A percentile compares a stretch with the other conserved stretches of the same genome.
Evolutionary conservation across 2,888 invertebrate species (phyloP).

Genomic region (Pteria penguin): DNA sequence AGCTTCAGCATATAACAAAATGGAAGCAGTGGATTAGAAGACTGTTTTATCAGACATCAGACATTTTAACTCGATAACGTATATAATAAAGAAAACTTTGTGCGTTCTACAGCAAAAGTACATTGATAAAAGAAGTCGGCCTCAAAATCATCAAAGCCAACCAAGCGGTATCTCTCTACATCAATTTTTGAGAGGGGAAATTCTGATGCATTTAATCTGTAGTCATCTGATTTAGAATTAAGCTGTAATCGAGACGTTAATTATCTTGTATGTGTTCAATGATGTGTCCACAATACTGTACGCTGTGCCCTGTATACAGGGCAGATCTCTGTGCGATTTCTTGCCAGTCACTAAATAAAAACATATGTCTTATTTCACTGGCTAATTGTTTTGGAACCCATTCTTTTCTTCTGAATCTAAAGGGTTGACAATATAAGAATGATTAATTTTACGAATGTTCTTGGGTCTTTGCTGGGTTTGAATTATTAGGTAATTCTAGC

Average conservation of each 20-base stretch:
- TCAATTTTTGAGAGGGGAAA: not conserved
- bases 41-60: too few relatives aligned
- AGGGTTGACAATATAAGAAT: constrained; percentile 18
- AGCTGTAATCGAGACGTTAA: constrained; percentile 27
- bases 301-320: not conserved
- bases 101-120: not conserved
- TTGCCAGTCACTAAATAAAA: constrained; percentile 10
- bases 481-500: constrained; percentile 15
- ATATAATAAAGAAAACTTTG: too few relatives aligned
- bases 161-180: not conserved
- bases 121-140: not conserved
- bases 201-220: not conserved
- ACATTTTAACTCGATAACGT: too few relatives aligned
- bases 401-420: constrained; percentile 5
- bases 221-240: not conserved
- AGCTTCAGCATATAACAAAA: too few relatives aligned
- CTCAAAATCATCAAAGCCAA: not conserved
- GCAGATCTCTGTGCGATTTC: constrained; percentile 1
- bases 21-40: too few relatives aligned
- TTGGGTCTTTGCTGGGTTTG: not conserved
- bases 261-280: constrained; percentile 15
- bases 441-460: constrained; percentile 25
- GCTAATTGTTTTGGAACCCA: constrained; percentile 24
- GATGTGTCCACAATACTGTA: constrained; percentile 12
- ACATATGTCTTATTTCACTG: constrained; percentile 33